Base-by-base conservation (phyloP, 2,113 vertebrate species). In the Chaetodon trifascialis region DNA sequence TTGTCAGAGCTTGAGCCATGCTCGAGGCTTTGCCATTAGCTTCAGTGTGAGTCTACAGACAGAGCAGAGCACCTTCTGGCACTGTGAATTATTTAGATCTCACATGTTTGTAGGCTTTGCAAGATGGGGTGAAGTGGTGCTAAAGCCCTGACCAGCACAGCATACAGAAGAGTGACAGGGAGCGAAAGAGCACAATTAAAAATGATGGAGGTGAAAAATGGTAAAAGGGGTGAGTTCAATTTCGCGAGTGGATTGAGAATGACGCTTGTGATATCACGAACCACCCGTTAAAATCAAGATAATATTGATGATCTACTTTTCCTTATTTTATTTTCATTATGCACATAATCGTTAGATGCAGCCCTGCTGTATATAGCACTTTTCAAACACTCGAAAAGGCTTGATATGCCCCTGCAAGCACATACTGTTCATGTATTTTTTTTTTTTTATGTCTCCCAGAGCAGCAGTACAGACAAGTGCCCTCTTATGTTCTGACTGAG, bases 11-110 rank as follows among this genome's bases (percentile, higher is more conserved):
- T 56, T 44, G 12, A 80, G 51, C 34, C 59, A 40, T 25, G 76
- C 83, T 81, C 12, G n/a, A 56, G 79, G 73, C 55, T 68, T 81
- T 47, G 72, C 70, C 58, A 79, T 89, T 80, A 89, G 76, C 79
- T 64, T 79, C 68, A 70, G 51, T 36, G 38, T 60, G 64, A 83
- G 80, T 68, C 68, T 30, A 65, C 66, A 82, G 56, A 86, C 75
- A 65, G 56, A 77, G 64, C 56, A 81, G 59, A 86, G 82, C 67
- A 51, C 82, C 63, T 88, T 87, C 69, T 89, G 83, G 89, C 73
- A 64, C 23, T 71, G 38, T 86, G 47, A 91, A 93, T 91, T 88
- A 92, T 93, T 93, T 87, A 93, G 73, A 75, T 72, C 79, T 79
- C 80, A 67, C 73, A 62, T 84, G 86, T 75, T 86, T 74, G 78